Evolutionary conservation across 2,113 vertebrate species (phyloP), one percentile per base, ranked within the genome.

Genomic region (Triplophysa dalaica): DNA sequence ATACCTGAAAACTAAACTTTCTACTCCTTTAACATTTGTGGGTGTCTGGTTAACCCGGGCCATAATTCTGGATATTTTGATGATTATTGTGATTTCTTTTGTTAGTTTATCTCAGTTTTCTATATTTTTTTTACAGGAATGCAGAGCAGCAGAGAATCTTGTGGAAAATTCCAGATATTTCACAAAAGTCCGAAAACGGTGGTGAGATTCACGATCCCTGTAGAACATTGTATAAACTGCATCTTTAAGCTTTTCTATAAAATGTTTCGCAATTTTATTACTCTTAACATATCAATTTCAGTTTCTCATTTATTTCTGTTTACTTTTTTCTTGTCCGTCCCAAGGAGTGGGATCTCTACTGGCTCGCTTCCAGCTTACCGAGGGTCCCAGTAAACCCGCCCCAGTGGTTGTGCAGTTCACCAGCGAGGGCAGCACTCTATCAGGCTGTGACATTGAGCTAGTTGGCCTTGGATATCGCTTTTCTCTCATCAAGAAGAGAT

Each of bases 81-180:
- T 38, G 6, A 38, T 24, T 24, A 38, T 66, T 64, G 74, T 50
- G 38, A 8, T 22, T 21, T 24, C 24, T 58, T 58, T 58, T 58
- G 19, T 8, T 19, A 2, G 50, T 16, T 52, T 52, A 52, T 14
- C 50, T 52, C 50, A 19, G 12, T 52, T 48, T 16, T 56, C 1
- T 22, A 70, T 16, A 41, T 86, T 33, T 77, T 1, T 87, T 85
- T 85, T 11, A 85, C 70, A 99, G 98, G 98, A 98, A 97, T 48
- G 87, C 94, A 2, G 98, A 99, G 68, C 97, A 98, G 80, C 95
- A 99, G 85, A 94, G 94, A 91, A 97, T 99, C 91, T 91, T 97
- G 61, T 99, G 98, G 98, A 99, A 99, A 90, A 99, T 99, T 88
- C 97, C 97, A 0, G 97, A 99, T 77, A 98, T 99, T 91, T 99